Evolutionary conservation across 37 sponge, comb jelly and placozoan species (phyloP).

Genomic region (Agelas oroides): DNA sequence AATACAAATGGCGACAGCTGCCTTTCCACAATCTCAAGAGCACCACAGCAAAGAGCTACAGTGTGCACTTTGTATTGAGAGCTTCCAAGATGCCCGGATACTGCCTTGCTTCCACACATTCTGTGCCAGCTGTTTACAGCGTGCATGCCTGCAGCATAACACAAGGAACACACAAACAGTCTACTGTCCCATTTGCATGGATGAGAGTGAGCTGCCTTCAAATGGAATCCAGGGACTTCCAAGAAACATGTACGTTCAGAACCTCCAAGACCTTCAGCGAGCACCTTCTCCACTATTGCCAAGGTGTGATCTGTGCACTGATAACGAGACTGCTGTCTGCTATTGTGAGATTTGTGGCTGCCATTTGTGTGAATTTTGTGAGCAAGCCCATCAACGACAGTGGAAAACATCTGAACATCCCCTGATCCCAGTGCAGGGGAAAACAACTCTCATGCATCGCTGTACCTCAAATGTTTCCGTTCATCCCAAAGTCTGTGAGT

Average conservation of each 20-base stretch:
- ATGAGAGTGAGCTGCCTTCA: slow-evolving; percentile 28
- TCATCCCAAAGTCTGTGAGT: slow-evolving; percentile 5
- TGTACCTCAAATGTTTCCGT: background rate
- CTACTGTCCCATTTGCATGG: slow-evolving; percentile 70
- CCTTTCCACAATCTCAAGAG: background rate
- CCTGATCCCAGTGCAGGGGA: slow-evolving; percentile 10
- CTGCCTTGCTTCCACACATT: slow-evolving; percentile 85
- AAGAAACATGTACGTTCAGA: slow-evolving; percentile 54
- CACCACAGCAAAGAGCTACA: slow-evolving; percentile 22
- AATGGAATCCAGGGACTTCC: slow-evolving; percentile 71
- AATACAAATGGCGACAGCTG: slow-evolving; percentile 2
- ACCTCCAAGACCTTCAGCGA: slow-evolving; percentile 39
- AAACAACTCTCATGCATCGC: background rate
- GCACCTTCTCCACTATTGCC: background rate
- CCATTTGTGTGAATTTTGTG: slow-evolving; percentile 67
- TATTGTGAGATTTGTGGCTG: slow-evolving; percentile 49
- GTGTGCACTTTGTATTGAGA: slow-evolving; percentile 64
- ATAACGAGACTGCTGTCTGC: slow-evolving; percentile 17
- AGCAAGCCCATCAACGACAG: slow-evolving; percentile 58
- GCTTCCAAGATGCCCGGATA: slow-evolving; percentile 55
- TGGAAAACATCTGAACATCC: slow-evolving; percentile 44
- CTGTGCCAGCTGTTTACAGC: slow-evolving; percentile 67
- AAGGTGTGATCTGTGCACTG: slow-evolving; percentile 68
- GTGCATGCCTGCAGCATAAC: slow-evolving; percentile 13
- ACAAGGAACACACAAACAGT: slow-evolving; percentile 7